Percentiles rank a stretch among this genome's conserved stretches.
phyloP scores from a whole-genome alignment of 2,888 invertebrate species.

The Mesorhabditis sp. region DNA sequence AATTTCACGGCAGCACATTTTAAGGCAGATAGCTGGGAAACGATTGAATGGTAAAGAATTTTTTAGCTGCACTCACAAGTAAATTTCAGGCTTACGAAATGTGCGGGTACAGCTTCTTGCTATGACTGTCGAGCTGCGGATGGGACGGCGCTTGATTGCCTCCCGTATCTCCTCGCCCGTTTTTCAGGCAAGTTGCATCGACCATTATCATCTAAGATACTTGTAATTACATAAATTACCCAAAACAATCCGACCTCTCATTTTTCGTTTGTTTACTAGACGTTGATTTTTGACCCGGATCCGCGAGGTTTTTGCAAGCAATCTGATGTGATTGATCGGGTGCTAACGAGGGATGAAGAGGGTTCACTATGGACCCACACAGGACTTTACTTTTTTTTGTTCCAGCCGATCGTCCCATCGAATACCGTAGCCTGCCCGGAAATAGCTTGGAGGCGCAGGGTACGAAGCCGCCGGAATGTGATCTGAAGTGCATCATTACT shows the following conservation, averaged over 20 bases:
- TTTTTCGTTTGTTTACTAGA: too few relatives aligned
- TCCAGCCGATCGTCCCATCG: constrained; percentile 3
- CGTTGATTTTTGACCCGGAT: too few relatives aligned
- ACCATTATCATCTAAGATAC: too few relatives aligned
- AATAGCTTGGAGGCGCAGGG: neutral
- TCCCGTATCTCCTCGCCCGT: neutral
- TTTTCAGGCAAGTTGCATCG: neutral
- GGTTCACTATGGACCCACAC: too few relatives aligned
- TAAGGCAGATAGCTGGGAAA: neutral
- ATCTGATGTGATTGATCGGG: too few relatives aligned
- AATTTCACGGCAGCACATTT: neutral
- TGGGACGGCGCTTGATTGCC: neutral
- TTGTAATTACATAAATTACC: too few relatives aligned
- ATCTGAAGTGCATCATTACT: neutral
- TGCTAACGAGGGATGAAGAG: too few relatives aligned
- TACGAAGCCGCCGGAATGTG: neutral
- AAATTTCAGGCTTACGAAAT: neutral
- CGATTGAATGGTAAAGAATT: neutral
- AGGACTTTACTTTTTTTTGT: neutral
- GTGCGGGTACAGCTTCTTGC: neutral
- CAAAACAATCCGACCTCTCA: too few relatives aligned
- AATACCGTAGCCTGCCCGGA: neutral
- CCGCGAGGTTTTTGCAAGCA: too few relatives aligned
- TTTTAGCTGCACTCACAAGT: neutral
- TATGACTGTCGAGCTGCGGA: neutral